Evolutionary conservation across 2,113 vertebrate genomes (phyloP).

Genomic region (Verasper variegatus): DNA sequence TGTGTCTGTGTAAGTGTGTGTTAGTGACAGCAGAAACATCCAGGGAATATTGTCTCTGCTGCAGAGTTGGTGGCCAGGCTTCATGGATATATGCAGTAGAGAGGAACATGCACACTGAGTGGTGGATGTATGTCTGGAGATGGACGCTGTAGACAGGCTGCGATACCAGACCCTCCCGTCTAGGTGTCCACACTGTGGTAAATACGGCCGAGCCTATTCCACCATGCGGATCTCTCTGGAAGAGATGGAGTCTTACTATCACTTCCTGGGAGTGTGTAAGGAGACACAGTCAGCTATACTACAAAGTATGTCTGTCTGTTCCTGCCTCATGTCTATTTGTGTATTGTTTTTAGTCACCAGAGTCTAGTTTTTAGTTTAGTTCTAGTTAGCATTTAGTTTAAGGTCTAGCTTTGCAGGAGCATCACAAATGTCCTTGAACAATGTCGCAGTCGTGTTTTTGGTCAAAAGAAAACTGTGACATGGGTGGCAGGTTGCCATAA

Average conservation of each 20-base stretch:
- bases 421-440: background rate
- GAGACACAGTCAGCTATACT: conserved; percentile 73
- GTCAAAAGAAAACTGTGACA: no score
- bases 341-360: background rate
- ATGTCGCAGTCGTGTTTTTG: background rate
- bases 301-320: conserved; percentile 81
- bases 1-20: conserved; percentile 11
- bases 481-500: background rate
- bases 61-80: conserved; percentile 4
- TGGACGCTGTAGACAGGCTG: conserved; percentile 39
- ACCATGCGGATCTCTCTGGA: conserved; percentile 86
- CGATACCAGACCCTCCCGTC: conserved; percentile 65
- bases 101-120: background rate
- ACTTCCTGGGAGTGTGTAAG: conserved; percentile 85
- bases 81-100: conserved; percentile 1
- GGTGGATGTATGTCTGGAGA: conserved; percentile 38
- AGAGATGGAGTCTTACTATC: conserved; percentile 91
- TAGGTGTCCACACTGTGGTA: conserved; percentile 78
- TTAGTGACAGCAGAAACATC: background rate
- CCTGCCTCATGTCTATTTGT: background rate
- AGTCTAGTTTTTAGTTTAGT: background rate
- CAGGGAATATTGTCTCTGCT: conserved; percentile 26
- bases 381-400: background rate
- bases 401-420: background rate
- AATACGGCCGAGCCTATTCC: conserved; percentile 77